A percentile compares a stretch with the other conserved stretches of the same genome.
These are phyloP conservation scores for Heliopora coerulea DNA, from an alignment of 92 coral and sea anemone species.

Conservation along the genomic window DNA sequence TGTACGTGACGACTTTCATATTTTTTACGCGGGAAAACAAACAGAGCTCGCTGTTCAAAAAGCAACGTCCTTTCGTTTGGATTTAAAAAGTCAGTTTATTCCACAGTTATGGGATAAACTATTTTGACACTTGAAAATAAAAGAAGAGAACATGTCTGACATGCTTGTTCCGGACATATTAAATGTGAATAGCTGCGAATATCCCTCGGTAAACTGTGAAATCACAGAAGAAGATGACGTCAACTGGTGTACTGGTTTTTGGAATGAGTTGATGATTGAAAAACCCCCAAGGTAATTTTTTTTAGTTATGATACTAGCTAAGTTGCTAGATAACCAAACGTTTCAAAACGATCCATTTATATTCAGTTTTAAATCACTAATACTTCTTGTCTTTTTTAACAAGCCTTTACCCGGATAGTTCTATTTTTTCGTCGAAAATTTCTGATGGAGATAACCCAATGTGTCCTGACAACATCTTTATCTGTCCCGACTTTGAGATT, in stretches of 20 bases:
- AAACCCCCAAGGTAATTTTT: slow-evolving; percentile 21
- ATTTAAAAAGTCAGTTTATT: background rate
- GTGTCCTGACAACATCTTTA: slow-evolving; percentile 29
- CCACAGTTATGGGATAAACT: background rate
- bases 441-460: slow-evolving; percentile 36
- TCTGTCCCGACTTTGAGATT: slow-evolving; percentile 16
- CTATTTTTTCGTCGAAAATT: slow-evolving; percentile 31
- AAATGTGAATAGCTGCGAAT: slow-evolving; percentile 7
- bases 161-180: slow-evolving; percentile 12
- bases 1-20: background rate
- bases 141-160: slow-evolving; percentile 14
- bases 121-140: slow-evolving; percentile 3
- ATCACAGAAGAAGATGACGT: slow-evolving; percentile 21
- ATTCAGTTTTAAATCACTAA: too few species aligned
- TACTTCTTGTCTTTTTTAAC: background rate
- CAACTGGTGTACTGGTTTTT: slow-evolving; percentile 42
- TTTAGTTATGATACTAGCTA: background rate
- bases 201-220: slow-evolving; percentile 9
- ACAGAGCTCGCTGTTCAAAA: background rate
- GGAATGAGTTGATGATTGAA: slow-evolving; percentile 38
- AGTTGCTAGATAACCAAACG: background rate
- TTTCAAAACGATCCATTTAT: too few species aligned
- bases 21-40: slow-evolving; percentile 34
- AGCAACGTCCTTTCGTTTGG: background rate
- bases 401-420: slow-evolving; percentile 37